A percentile compares a stretch with the other conserved stretches of the same genome.
phyloP scores from a whole-genome alignment of 2,888 invertebrate genomes.

The Andrena haemorrhoa region DNA sequence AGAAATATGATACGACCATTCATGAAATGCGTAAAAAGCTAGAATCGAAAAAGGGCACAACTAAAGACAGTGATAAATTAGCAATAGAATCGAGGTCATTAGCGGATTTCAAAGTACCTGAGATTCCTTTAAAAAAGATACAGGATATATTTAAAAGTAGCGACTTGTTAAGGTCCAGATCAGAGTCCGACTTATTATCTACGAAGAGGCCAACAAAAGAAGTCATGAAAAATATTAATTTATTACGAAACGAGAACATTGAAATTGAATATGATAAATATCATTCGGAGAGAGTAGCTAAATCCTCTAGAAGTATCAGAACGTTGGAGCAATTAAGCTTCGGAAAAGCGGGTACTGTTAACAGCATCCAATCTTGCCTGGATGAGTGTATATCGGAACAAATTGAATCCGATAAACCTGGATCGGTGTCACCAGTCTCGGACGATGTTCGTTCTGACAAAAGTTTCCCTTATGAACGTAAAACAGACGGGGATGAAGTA shows the following conservation, averaged over 20 bases:
- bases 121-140: constrained; percentile 82
- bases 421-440: constrained; percentile 36
- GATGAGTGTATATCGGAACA: constrained; percentile 62
- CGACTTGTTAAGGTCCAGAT: constrained; percentile 80
- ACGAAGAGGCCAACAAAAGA: constrained; percentile 57
- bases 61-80: constrained; percentile 79
- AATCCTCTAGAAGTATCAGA: constrained; percentile 25
- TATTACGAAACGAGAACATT: constrained; percentile 22
- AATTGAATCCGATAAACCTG: constrained; percentile 51
- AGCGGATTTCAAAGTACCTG: constrained; percentile 82
- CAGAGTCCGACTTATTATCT: constrained; percentile 79
- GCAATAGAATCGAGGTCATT: constrained; percentile 82
- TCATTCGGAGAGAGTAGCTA: constrained; percentile 27
- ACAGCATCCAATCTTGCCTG: constrained; percentile 69
- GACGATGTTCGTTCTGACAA: constrained; percentile 54
- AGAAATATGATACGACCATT: constrained; percentile 83
- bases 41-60: constrained; percentile 76
- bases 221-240: constrained; percentile 28
- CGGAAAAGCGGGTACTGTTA: constrained; percentile 45
- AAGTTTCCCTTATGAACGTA: constrained; percentile 25
- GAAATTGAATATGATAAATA: constrained; percentile 46
- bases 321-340: constrained; percentile 49
- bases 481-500: constrained; percentile 15
- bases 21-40: constrained; percentile 83
- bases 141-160: constrained; percentile 81